A percentile compares a stretch with the other conserved stretches of the same genome.
phyloP scores from a whole-genome alignment of 1,140 invertebrate species.

The Lordiphosa clarofinis region DNA sequence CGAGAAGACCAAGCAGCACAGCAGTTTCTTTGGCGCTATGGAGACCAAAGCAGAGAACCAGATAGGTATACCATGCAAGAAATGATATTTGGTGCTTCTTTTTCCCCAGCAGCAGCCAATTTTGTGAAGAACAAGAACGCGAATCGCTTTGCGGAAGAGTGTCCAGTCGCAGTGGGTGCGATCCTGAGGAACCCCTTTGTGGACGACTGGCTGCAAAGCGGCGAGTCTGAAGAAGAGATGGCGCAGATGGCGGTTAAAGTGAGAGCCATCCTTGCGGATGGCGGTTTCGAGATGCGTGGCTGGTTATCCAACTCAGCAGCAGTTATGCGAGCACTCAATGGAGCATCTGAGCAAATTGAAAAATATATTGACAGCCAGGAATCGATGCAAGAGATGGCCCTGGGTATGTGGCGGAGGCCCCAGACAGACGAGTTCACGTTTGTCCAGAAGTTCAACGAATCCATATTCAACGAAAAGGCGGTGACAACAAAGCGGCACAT shows the following conservation, averaged over 20 bases:
- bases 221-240: background rate
- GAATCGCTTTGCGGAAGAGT: conserved; percentile 25
- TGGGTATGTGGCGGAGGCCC: too few relatives aligned
- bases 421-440: too few relatives aligned
- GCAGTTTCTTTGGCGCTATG: conserved; percentile 39
- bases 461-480: too few relatives aligned
- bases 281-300: background rate
- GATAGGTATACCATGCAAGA: conserved; percentile 58
- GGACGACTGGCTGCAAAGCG: background rate
- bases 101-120: conserved; percentile 58
- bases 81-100: conserved; percentile 65
- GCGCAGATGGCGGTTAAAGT: background rate
- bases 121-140: conserved; percentile 62
- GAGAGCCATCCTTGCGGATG: background rate
- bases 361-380: too few relatives aligned
- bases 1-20: background rate
- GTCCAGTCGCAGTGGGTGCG: conserved; percentile 3
- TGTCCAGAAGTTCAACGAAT: too few relatives aligned
- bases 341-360: too few relatives aligned
- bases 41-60: conserved; percentile 1
- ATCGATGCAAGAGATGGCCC: too few relatives aligned
- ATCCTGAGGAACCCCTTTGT: conserved; percentile 5
- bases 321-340: too few relatives aligned
- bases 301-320: background rate
- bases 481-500: too few relatives aligned